Percentiles rank a stretch among this genome's conserved stretches.
These are phyloP conservation scores for Antennarius maculatus DNA, from an alignment of 2,797 vertebrate genomes.

Conservation along the genomic window DNA sequence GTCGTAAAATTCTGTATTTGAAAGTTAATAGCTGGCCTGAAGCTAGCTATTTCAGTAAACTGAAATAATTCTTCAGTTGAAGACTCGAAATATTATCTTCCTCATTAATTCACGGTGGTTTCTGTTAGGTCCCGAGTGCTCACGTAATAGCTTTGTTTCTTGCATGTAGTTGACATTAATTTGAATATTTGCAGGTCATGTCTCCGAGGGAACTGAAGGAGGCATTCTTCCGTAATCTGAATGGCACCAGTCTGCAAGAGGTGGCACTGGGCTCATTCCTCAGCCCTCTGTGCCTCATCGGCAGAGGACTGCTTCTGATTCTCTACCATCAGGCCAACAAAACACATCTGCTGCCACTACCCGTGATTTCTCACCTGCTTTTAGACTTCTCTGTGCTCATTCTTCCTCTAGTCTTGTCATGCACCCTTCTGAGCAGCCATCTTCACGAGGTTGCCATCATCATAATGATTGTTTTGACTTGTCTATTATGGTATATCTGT, in stretches of 20 bases:
- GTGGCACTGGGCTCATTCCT: slow-evolving; percentile 85
- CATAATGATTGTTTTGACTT: slow-evolving; percentile 61
- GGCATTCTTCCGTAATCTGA: slow-evolving; percentile 92
- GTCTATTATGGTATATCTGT: slow-evolving; percentile 78
- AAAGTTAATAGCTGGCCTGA: neutral
- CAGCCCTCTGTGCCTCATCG: slow-evolving; percentile 84
- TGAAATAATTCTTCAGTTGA: neutral
- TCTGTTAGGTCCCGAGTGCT: neutral
- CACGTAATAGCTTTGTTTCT: neutral
- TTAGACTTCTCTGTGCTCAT: slow-evolving; percentile 87
- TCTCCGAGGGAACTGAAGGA: slow-evolving; percentile 87
- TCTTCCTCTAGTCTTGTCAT: slow-evolving; percentile 85
- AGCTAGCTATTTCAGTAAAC: neutral
- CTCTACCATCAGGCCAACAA: slow-evolving; percentile 72
- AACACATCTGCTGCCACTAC: slow-evolving; percentile 69
- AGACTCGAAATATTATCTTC: too few species aligned
- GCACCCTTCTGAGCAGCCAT: slow-evolving; percentile 85
- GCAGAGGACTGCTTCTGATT: slow-evolving; percentile 86
- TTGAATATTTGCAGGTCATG: slow-evolving; percentile 80
- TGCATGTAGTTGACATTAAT: neutral
- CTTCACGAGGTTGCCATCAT: slow-evolving; percentile 72
- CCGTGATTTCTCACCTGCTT: slow-evolving; percentile 77
- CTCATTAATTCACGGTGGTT: too few species aligned
- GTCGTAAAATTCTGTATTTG: neutral
- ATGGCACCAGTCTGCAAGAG: slow-evolving; percentile 90